Conservation (phyloP, 2,888 invertebrate species). For the Plagiodera versicolora region DNA sequence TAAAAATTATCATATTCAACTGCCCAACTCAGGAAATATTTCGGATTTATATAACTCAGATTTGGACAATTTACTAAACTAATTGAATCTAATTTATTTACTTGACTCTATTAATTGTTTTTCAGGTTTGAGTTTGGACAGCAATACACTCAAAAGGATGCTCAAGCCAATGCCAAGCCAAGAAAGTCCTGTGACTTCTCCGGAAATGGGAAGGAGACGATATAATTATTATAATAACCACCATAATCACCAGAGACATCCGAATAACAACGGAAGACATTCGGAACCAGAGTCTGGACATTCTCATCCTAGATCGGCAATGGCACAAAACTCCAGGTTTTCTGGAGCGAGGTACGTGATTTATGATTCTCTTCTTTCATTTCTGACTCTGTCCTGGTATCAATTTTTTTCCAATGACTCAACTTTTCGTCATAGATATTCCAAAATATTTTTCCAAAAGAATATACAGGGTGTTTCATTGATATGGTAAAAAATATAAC, state of each 20-base stretch:
- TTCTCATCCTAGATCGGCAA: conserved; percentile 59
- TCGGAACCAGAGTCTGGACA: conserved; percentile 58
- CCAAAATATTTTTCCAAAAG: too few relatives aligned
- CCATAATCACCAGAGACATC: conserved; percentile 62
- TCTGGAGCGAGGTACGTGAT: conserved; percentile 62
- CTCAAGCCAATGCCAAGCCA: conserved; percentile 90
- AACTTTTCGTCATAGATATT: too few relatives aligned
- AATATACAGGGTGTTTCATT: too few relatives aligned
- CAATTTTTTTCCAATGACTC: too few relatives aligned
- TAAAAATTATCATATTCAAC: too few relatives aligned
- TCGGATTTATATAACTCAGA: too few relatives aligned
- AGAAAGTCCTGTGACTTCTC: conserved; percentile 87
- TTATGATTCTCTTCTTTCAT: too few relatives aligned
- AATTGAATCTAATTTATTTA: too few relatives aligned
- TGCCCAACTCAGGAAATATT: not conserved
- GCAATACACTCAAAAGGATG: conserved; percentile 89
- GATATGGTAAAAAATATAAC: too few relatives aligned
- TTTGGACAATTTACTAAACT: too few relatives aligned
- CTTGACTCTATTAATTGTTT: not conserved
- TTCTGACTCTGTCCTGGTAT: too few relatives aligned
- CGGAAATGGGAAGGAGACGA: conserved; percentile 83
- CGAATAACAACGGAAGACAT: conserved; percentile 59
- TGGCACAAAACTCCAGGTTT: conserved; percentile 68
- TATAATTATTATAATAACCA: conserved; percentile 70
- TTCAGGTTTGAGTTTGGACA: conserved; percentile 64